These are phyloP conservation scores for Pollenia angustigena DNA, from an alignment of 2,888 invertebrate genomes.

Conservation along the genomic window DNA sequence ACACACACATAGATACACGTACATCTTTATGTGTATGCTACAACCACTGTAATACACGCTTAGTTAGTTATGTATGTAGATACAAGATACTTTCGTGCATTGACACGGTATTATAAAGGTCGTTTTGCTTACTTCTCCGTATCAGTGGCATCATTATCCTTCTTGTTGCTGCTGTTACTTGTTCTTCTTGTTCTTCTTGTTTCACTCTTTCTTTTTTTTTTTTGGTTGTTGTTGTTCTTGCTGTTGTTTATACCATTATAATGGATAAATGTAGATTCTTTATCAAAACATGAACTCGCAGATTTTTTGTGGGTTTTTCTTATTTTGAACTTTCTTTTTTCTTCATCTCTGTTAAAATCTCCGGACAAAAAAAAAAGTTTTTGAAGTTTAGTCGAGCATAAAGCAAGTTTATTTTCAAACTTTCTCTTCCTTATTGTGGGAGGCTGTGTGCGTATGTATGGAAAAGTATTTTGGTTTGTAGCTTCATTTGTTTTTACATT, in stretches of 20 bases:
- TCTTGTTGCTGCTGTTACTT: conserved; percentile 74
- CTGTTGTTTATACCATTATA: conserved; percentile 68
- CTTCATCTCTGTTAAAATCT: conserved; percentile 50
- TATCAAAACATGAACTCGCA: conserved; percentile 72
- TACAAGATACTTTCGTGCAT: conserved; percentile 78
- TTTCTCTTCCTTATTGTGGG: conserved; percentile 53
- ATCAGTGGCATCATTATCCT: conserved; percentile 80
- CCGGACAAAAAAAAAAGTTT: conserved; percentile 52
- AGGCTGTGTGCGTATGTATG: conserved; percentile 2
- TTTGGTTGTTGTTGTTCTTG: conserved; percentile 48
- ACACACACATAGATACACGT: not conserved
- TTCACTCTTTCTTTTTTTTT: not conserved
- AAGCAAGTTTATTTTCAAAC: conserved; percentile 76
- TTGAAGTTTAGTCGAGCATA: conserved; percentile 79
- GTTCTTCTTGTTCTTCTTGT: not conserved
- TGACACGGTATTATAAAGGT: conserved; percentile 77
- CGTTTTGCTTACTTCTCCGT: conserved; percentile 75
- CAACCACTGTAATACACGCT: conserved; percentile 76
- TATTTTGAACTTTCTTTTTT: conserved; percentile 37
- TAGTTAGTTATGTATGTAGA: conserved; percentile 82
- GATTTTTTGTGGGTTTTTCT: conserved; percentile 64
- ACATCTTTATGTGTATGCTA: not conserved
- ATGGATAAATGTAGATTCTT: conserved; percentile 71
- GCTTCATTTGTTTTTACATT: conserved; percentile 34
- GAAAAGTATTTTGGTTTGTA: conserved; percentile 29